These are phyloP conservation scores for Dryoscopus gambensis DNA, from an alignment of 2,113 vertebrate species.

Conservation along the genomic window DNA sequence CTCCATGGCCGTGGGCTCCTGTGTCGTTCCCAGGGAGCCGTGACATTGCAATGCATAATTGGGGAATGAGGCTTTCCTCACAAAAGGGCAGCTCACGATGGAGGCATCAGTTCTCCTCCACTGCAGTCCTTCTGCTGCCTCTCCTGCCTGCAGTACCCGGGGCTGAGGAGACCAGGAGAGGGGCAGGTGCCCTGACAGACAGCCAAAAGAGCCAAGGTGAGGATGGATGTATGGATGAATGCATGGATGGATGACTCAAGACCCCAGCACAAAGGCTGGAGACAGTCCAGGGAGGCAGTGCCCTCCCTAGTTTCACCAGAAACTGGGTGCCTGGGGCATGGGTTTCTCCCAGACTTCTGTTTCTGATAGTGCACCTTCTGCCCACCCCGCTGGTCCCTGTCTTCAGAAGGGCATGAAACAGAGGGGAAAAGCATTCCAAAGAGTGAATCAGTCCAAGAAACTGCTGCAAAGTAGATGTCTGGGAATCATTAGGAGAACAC, in stretches of 20 bases:
- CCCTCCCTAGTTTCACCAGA: background rate
- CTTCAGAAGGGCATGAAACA: background rate
- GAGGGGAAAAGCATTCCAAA: background rate
- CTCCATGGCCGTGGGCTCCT: background rate
- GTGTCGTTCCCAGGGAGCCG: background rate
- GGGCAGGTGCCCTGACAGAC: background rate
- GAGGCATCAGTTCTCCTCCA: background rate
- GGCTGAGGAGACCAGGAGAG: background rate
- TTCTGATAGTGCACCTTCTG: background rate
- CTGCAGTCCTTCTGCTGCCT: background rate
- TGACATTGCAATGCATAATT: rapidly evolving
- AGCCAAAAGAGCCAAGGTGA: background rate
- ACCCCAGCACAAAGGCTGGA: background rate
- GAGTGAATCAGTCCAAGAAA: background rate
- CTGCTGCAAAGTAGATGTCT: conserved; percentile 31
- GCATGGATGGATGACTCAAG: background rate
- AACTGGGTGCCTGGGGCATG: background rate
- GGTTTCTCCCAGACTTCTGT: rapidly evolving
- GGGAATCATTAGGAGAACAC: conserved; percentile 43
- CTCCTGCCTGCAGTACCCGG: background rate
- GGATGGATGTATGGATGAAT: too few relatives aligned
- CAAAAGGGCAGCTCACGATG: background rate
- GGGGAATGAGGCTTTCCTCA: background rate
- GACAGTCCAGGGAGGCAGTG: background rate
- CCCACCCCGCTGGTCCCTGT: background rate